phyloP scores from a whole-genome alignment of 2,113 vertebrate genomes.

The Peucedramus taeniatus region DNA sequence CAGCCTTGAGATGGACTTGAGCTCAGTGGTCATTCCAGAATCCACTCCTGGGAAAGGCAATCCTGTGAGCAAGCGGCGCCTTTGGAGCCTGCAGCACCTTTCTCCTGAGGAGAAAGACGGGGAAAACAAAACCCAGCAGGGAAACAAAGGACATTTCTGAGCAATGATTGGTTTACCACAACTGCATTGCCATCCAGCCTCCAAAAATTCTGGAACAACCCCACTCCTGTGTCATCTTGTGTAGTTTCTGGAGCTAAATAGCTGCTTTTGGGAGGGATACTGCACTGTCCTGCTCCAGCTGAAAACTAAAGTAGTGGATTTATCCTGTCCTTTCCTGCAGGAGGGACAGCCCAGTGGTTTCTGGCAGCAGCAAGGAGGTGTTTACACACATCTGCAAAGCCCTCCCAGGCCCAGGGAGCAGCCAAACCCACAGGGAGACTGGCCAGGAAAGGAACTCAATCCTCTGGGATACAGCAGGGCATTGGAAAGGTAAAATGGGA shows the following conservation, averaged over 20 bases:
- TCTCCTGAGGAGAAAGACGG: neutral
- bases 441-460: neutral
- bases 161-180: neutral
- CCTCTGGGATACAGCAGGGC: neutral
- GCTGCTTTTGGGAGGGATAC: neutral
- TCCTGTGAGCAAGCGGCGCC: neutral
- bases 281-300: neutral
- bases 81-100: neutral
- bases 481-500: neutral
- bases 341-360: neutral
- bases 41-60: neutral
- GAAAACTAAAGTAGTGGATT: neutral
- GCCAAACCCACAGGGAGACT: neutral
- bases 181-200: neutral
- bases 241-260: neutral
- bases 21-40: neutral
- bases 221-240: neutral
- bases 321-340: neutral
- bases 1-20: neutral
- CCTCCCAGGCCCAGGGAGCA: neutral
- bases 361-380: neutral
- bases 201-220: neutral
- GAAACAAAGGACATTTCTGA: constrained; percentile 2
- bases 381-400: neutral
- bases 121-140: fast-evolving